Conservation (phyloP, 2,797 vertebrate species). For the Columba guinea region DNA sequence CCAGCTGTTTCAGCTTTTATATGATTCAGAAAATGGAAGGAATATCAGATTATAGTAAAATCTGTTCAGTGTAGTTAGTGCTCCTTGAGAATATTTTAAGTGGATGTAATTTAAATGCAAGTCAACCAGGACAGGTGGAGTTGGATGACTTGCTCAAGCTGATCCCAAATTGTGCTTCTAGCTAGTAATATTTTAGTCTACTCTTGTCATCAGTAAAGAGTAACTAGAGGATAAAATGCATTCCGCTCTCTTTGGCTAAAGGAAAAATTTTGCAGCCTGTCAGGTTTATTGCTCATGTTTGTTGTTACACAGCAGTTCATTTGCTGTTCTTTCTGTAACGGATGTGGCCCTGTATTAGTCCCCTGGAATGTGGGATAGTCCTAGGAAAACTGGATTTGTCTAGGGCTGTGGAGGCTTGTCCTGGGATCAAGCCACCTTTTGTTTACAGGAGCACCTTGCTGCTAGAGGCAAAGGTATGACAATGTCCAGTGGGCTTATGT, state of each 20-base stretch:
- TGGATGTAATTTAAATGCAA: background rate
- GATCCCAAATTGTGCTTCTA: background rate
- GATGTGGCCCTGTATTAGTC: background rate
- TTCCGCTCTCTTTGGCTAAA: background rate
- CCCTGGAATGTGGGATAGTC: background rate
- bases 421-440: background rate
- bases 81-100: background rate
- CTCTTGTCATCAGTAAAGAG: background rate
- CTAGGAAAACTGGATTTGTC: background rate
- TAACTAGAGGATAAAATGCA: background rate
- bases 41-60: background rate
- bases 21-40: background rate
- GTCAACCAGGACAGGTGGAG: background rate
- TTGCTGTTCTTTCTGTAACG: background rate
- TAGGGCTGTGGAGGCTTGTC: background rate
- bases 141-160: background rate
- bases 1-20: background rate
- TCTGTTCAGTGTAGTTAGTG: background rate
- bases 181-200: background rate
- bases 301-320: background rate
- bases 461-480: background rate
- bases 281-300: background rate
- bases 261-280: background rate
- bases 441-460: fast-evolving
- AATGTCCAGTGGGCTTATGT: background rate